Base-by-base conservation (phyloP, 2,888 invertebrate genomes). In the Apotomis capreana region DNA sequence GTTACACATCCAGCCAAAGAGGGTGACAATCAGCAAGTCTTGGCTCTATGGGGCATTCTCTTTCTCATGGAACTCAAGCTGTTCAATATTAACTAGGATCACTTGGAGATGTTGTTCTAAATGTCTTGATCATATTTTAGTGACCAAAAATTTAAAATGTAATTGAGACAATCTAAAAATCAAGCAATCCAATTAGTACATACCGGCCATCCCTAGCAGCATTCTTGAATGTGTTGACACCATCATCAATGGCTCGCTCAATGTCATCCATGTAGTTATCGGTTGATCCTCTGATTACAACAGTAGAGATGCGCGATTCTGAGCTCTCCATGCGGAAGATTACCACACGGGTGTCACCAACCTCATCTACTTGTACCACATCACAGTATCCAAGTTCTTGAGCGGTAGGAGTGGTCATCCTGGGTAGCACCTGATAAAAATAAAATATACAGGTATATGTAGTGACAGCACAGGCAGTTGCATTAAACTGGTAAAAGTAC, bases 231-330 rank as follows among this genome's bases (percentile, higher is more conserved):
- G 98, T 99, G 87, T 99, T 99, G 26, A 99, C 98, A 74, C 99
- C 99, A 93, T 99, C 99, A 90, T 99, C 99, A 81, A 99, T 96
- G 40, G 99, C 98, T 74, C 99, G 95, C 91, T 99, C 99, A 82
- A 99, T 97, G 83, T 99, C 99, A 88, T 99, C 99, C 98, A 99
- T 98, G 83, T 97, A 97, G 88, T 99, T 99, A 78, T 99, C 98
- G 4, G 99, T 99, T 0, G 99, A 97, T 0, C 99, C 99, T 77
- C 99, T 95, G 74, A 99, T 94, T 10, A 99, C 96, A 78, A 99
- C 95, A 0, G 99, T 99, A 0, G 99, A 95, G 75, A 99, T 97
- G 65, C 96, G 96, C 4, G 97, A 97, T 80, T 98, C 98, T 9
- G 93, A 91, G 74, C 96, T 96, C 71, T 96, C 96, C 91, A 98